Conservation (phyloP, 1,140 invertebrate genomes). For the Lepidotrigona ventralis region DNA sequence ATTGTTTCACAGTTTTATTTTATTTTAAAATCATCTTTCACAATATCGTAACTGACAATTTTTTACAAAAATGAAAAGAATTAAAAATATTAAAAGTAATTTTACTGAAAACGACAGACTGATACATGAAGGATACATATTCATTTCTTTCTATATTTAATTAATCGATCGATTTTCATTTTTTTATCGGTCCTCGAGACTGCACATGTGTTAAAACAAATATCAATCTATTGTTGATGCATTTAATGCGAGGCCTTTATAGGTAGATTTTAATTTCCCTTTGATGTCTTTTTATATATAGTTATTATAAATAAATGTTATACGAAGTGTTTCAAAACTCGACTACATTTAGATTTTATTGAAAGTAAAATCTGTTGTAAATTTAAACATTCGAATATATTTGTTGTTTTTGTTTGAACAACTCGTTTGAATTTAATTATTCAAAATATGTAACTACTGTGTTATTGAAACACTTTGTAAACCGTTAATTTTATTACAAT, state of each 20-base stretch:
- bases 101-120: constrained; percentile 36
- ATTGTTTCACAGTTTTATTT: too few species aligned
- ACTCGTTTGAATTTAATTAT: background rate
- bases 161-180: constrained; percentile 6
- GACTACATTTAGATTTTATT: background rate
- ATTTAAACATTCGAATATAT: background rate
- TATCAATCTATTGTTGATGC: constrained; percentile 30
- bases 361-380: background rate
- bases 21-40: background rate
- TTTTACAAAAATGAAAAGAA: constrained; percentile 13
- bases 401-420: background rate
- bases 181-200: constrained; percentile 27
- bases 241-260: constrained; percentile 56
- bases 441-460: background rate
- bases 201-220: constrained; percentile 4
- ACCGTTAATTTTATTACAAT: constrained; percentile 37
- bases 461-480: constrained; percentile 17
- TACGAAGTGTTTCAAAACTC: constrained; percentile 20
- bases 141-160: constrained; percentile 23
- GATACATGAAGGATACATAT: constrained; percentile 13
- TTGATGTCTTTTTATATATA: constrained; percentile 37
- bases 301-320: constrained; percentile 21
- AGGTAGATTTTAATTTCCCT: constrained; percentile 59
- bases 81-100: constrained; percentile 21
- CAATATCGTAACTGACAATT: background rate